Conservation (phyloP, 1,140 invertebrate species). For the Drosophila neocordata region DNA sequence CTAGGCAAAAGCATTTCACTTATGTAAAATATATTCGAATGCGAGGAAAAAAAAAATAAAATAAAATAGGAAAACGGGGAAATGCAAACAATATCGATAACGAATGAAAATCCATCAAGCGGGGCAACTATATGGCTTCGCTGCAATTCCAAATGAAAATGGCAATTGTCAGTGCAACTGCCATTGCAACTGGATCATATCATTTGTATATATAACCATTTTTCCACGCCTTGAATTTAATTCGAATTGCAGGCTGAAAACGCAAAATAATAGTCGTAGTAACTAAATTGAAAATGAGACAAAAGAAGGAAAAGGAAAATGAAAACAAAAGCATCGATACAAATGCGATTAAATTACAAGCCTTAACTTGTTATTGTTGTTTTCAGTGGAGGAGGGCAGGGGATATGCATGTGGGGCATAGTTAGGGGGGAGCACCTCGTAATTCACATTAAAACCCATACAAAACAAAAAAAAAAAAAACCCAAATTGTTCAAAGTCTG, state of each 20-base stretch:
- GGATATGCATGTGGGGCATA: background rate
- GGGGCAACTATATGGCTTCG: slow-evolving; percentile 58
- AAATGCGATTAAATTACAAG: slow-evolving; percentile 79
- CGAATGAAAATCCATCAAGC: slow-evolving; percentile 57
- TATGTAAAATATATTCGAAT: background rate
- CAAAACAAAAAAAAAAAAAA: slow-evolving; percentile 42
- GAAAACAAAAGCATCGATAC: slow-evolving; percentile 57
- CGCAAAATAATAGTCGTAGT: slow-evolving; percentile 40
- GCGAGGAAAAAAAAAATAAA: background rate
- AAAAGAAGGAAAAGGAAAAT: slow-evolving; percentile 19
- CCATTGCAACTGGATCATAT: slow-evolving; percentile 48
- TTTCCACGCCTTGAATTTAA: slow-evolving; percentile 75
- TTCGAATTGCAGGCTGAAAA: slow-evolving; percentile 51
- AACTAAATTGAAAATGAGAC: slow-evolving; percentile 52
- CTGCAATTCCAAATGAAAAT: slow-evolving; percentile 29
- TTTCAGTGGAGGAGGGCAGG: background rate
- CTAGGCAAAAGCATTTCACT: background rate
- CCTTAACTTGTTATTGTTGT: slow-evolving; percentile 54
- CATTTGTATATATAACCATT: slow-evolving; percentile 58
- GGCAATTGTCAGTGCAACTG: slow-evolving; percentile 39
- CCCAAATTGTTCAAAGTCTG: slow-evolving; percentile 45
- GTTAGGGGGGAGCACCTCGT: slow-evolving; percentile 17
- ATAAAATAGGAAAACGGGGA: no score
- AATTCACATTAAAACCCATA: slow-evolving; percentile 66
- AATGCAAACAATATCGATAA: slow-evolving; percentile 73